Percentiles rank a stretch among this genome's conserved stretches.
phyloP scores from a whole-genome alignment of 2,113 vertebrate species.

The Oncorhynchus nerka region DNA sequence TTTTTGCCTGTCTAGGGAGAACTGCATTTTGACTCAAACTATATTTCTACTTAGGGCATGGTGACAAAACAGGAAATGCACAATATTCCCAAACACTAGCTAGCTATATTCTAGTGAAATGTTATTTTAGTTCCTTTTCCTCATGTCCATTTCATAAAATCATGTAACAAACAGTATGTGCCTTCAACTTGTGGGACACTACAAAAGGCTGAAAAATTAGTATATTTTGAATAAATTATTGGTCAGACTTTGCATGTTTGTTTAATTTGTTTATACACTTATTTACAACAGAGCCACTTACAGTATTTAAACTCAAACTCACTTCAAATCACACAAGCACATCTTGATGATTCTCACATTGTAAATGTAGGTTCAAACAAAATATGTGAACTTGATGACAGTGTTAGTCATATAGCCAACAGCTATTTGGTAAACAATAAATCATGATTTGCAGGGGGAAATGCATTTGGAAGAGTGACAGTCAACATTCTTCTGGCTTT shows the following conservation, averaged over 20 bases:
- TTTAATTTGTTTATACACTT: neutral
- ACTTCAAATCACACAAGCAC: neutral
- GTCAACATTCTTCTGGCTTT: too few species aligned
- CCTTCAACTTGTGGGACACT: constrained; percentile 67
- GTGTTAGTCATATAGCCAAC: neutral
- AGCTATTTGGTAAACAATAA: too few species aligned
- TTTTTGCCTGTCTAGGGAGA: constrained; percentile 20
- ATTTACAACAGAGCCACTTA: neutral
- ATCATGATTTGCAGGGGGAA: neutral
- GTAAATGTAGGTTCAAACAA: neutral
- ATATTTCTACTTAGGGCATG: neutral
- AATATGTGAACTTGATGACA: neutral
- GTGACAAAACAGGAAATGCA: constrained; percentile 36
- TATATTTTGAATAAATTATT: constrained; percentile 73
- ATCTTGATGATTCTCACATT: neutral
- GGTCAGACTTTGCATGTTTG: neutral
- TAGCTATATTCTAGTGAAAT: constrained; percentile 35
- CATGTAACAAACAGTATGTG: constrained; percentile 63
- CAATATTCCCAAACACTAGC: constrained; percentile 38
- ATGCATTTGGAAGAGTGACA: neutral
- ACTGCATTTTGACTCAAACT: constrained; percentile 5
- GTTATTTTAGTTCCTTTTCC: constrained; percentile 56
- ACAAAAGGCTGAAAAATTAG: constrained; percentile 65
- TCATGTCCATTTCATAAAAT: constrained; percentile 49
- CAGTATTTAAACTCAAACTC: neutral